A percentile compares a stretch with the other conserved stretches of the same genome.
These are phyloP conservation scores for Helicorthomorpha holstii DNA, from an alignment of 1,140 invertebrate genomes.

Conservation along the genomic window DNA sequence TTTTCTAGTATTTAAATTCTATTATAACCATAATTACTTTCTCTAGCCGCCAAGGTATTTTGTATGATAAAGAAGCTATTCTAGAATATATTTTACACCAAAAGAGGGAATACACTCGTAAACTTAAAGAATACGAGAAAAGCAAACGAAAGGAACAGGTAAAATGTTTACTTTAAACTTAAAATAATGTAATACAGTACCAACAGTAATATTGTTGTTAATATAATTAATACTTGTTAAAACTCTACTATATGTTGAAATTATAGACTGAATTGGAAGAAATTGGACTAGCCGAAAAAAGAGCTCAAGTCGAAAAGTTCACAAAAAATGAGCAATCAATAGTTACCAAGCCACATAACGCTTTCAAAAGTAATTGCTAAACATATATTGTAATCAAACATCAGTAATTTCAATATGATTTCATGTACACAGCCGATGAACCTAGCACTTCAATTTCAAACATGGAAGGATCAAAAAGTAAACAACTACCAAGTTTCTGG, in stretches of 20 bases:
- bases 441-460: constrained; percentile 44
- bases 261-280: constrained; percentile 39
- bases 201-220: constrained; percentile 9
- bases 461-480: constrained; percentile 47
- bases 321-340: constrained; percentile 58
- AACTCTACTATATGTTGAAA: too few species aligned
- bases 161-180: constrained; percentile 8
- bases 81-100: constrained; percentile 89
- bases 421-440: constrained; percentile 2
- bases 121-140: constrained; percentile 86
- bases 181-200: neutral
- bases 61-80: constrained; percentile 96
- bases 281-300: constrained; percentile 46
- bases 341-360: constrained; percentile 24
- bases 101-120: constrained; percentile 76
- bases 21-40: neutral
- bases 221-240: too few species aligned
- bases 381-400: too few species aligned
- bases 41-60: constrained; percentile 66
- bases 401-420: too few species aligned
- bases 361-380: neutral
- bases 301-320: constrained; percentile 53
- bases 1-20: neutral
- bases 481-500: constrained; percentile 90
- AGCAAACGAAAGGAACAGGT: constrained; percentile 57